Conservation (phyloP, 2,113 vertebrate genomes). For the Cathartes aura region DNA sequence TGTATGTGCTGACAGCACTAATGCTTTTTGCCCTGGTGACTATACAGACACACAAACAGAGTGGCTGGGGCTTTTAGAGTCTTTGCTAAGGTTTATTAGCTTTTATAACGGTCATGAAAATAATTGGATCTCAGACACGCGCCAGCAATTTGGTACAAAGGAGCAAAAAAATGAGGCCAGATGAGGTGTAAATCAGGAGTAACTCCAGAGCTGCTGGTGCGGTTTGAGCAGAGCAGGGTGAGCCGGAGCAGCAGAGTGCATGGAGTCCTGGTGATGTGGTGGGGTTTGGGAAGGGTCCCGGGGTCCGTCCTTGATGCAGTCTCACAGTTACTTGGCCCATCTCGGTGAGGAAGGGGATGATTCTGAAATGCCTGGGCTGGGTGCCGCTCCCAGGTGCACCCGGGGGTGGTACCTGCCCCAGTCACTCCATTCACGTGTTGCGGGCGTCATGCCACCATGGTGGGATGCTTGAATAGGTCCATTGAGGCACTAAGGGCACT, state of each 20-base stretch:
- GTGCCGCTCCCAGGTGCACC: not conserved
- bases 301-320: not conserved
- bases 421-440: not conserved
- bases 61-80: not conserved
- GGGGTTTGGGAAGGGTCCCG: not conserved
- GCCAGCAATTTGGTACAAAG: not conserved
- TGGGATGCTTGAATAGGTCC: not conserved
- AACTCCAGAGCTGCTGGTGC: not conserved
- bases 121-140: not conserved
- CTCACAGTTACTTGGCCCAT: not conserved
- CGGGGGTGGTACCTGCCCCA: not conserved
- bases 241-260: not conserved
- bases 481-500: not conserved
- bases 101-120: slow-evolving; percentile 2
- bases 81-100: slow-evolving; percentile 40
- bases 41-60: not conserved
- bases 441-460: accelerated
- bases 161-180: slow-evolving; percentile 21
- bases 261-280: accelerated
- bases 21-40: not conserved
- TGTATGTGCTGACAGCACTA: not conserved
- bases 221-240: not conserved
- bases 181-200: slow-evolving; percentile 4
- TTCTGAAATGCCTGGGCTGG: not conserved
- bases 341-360: not conserved